These are phyloP conservation scores for Platichthys flesus DNA, from an alignment of 2,113 vertebrate species.

Conservation along the genomic window DNA sequence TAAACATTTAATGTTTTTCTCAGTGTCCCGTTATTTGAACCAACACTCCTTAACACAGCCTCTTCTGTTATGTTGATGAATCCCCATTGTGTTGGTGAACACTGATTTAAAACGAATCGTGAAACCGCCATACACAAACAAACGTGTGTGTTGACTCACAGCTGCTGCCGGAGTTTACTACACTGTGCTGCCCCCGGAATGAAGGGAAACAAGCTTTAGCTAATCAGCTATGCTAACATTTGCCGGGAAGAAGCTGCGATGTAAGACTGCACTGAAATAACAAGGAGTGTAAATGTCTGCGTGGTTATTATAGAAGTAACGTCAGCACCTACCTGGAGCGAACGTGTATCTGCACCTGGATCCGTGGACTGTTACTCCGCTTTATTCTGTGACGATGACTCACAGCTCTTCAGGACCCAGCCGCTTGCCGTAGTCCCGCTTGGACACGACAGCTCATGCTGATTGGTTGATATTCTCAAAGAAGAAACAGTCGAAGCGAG, in stretches of 20 bases:
- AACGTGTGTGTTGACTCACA: no score
- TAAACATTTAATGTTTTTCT: not conserved
- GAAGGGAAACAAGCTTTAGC: conserved; percentile 4
- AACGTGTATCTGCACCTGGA: not conserved
- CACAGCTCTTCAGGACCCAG: not conserved
- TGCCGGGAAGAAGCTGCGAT: not conserved
- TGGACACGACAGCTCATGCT: conserved; percentile 82
- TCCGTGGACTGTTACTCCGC: not conserved
- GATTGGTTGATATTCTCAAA: conserved; percentile 66
- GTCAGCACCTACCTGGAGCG: not conserved
- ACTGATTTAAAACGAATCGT: not conserved
- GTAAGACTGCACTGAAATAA: not conserved
- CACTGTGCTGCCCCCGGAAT: no score
- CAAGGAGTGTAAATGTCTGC: no score
- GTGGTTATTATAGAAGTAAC: no score
- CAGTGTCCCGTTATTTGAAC: not conserved
- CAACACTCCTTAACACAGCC: not conserved
- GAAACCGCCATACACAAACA: no score
- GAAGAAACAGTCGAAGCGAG: conserved; percentile 10
- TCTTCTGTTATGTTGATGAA: not conserved
- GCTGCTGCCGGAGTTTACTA: no score
- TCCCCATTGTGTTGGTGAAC: not conserved
- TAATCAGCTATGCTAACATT: not conserved
- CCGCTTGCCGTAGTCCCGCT: conserved; percentile 70
- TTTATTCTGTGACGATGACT: not conserved